phyloP scores from a whole-genome alignment of 2,888 invertebrate species.

The Seladonia tumulorum region DNA sequence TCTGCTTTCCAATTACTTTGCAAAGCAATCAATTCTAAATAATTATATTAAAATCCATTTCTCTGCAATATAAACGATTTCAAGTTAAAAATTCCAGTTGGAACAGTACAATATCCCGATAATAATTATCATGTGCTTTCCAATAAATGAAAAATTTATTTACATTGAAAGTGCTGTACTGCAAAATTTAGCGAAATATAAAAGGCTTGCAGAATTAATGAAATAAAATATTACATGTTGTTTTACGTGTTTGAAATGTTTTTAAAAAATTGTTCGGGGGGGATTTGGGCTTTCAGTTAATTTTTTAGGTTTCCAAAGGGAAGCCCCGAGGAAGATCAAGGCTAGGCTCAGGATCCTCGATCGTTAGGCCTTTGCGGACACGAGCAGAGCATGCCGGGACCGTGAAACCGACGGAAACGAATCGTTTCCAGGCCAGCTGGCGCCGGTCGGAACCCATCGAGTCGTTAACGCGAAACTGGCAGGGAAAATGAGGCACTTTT shows the following conservation, averaged over 20 bases:
- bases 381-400: not conserved
- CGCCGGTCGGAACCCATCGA: constrained; percentile 7
- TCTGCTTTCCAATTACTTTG: too few relatives aligned
- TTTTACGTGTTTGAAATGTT: not conserved
- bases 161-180: not conserved
- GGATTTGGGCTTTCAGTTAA: not conserved
- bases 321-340: not conserved
- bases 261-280: too few relatives aligned
- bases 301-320: not conserved
- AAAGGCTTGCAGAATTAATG: not conserved
- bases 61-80: not conserved
- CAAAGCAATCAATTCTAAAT: not conserved
- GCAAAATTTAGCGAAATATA: not conserved
- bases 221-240: not conserved
- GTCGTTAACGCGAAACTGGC: constrained; percentile 18
- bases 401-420: constrained; percentile 3
- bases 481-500: constrained; percentile 6
- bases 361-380: not conserved
- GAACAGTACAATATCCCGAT: not conserved
- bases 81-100: not conserved
- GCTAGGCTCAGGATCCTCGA: not conserved
- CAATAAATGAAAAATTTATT: not conserved
- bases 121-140: not conserved
- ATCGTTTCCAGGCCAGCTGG: not conserved
- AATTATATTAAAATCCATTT: not conserved